Evolutionary conservation across 2,113 vertebrate species (phyloP).

Genomic region (Pleuronectes platessa): DNA sequence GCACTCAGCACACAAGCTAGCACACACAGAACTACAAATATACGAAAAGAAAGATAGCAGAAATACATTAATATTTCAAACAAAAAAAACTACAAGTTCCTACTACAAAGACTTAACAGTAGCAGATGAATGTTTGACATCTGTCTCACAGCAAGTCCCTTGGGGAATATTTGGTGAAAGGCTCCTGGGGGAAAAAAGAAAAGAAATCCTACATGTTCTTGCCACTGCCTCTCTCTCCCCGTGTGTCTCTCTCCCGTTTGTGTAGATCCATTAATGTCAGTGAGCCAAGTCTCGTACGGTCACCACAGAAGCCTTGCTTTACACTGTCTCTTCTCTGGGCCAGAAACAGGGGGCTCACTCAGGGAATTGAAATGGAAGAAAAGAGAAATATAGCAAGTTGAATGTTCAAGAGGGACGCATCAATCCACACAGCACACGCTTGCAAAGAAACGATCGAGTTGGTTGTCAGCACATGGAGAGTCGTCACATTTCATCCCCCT

Average conservation of each 20-base stretch:
- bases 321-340: constrained; percentile 70
- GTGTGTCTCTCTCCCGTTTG: constrained; percentile 38
- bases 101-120: constrained; percentile 48
- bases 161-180: constrained; percentile 47
- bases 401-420: constrained; percentile 38
- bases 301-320: constrained; percentile 75
- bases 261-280: constrained; percentile 55
- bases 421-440: constrained; percentile 27
- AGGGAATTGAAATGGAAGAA: constrained; percentile 43
- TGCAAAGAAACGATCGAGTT: constrained; percentile 28
- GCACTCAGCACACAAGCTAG: constrained; percentile 56
- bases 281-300: constrained; percentile 64
- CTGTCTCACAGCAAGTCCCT: constrained; percentile 48
- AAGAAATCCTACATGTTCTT: constrained; percentile 53
- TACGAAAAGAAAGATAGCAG: constrained; percentile 35
- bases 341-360: constrained; percentile 67
- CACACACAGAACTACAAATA: constrained; percentile 38
- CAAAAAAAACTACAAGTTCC: constrained; percentile 35
- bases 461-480: constrained; percentile 39
- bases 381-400: background rate
- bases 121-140: constrained; percentile 68
- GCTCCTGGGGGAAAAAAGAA: constrained; percentile 40
- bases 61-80: constrained; percentile 37
- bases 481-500: constrained; percentile 52
- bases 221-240: constrained; percentile 39